phyloP scores from a whole-genome alignment of 2,888 invertebrate species.

The Branchipolynoe longqiensis region DNA sequence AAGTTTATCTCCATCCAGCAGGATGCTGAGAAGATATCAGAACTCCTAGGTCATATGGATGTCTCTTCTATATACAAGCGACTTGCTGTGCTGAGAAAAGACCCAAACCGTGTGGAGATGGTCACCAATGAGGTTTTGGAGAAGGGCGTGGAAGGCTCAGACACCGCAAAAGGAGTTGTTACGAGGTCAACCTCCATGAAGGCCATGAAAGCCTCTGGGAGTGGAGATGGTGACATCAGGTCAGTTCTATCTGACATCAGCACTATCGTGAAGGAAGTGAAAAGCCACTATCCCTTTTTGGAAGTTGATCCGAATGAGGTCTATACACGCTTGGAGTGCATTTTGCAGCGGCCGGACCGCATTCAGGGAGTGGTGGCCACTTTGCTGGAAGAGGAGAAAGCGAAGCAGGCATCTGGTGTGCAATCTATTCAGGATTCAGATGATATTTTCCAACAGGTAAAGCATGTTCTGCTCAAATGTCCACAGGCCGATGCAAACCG shows the following conservation, averaged over 20 bases:
- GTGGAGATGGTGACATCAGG: not conserved
- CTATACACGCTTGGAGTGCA: not conserved
- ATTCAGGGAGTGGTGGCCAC: not conserved
- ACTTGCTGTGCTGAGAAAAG: not conserved
- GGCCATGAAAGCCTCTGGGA: not conserved
- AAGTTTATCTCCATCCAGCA: not conserved
- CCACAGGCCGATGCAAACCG: constrained; percentile 55
- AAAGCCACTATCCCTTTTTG: not conserved
- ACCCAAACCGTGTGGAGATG: constrained; percentile 23
- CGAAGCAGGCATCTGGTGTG: not conserved
- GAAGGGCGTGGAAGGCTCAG: not conserved
- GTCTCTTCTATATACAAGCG: not conserved
- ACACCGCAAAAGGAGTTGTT: too few species aligned
- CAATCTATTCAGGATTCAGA: not conserved
- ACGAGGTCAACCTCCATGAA: too few species aligned
- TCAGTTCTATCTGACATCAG: constrained; percentile 13
- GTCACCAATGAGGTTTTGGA: constrained; percentile 41
- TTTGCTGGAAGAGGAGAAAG: constrained; percentile 6
- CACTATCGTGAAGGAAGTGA: not conserved
- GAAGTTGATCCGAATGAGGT: constrained; percentile 27
- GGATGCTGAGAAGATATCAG: constrained; percentile 19
- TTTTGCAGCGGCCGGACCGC: not conserved
- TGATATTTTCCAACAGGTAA: constrained; percentile 43
- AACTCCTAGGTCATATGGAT: constrained; percentile 13
- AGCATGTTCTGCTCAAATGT: not conserved